phyloP scores from a whole-genome alignment of 2,888 invertebrate species.

The Ornithoptera priamus region DNA sequence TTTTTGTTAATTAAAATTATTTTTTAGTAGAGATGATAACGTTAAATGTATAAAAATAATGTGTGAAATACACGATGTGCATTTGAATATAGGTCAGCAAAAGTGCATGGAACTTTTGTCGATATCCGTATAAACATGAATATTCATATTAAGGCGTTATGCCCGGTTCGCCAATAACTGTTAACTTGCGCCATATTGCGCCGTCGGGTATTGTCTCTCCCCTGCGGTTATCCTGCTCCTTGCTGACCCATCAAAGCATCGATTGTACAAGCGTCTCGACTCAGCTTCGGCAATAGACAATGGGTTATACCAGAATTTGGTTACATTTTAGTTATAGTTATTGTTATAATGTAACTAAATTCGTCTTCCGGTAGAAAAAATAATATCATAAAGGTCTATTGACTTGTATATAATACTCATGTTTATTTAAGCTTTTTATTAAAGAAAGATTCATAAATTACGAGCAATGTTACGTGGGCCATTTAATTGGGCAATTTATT shows the following conservation, averaged over 20 bases:
- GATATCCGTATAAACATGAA: constrained; percentile 61
- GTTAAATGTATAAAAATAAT: too few species aligned
- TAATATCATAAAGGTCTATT: too few species aligned
- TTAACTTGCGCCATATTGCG: constrained; percentile 64
- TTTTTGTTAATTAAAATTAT: too few species aligned
- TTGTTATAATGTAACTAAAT: constrained; percentile 8
- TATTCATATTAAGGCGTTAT: constrained; percentile 64
- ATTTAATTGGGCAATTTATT: constrained; percentile 32
- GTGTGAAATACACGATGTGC: background rate
- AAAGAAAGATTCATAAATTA: background rate
- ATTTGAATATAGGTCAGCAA: constrained; percentile 39
- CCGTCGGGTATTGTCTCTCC: constrained; percentile 47
- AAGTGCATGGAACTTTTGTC: constrained; percentile 42
- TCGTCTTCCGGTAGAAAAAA: too few species aligned
- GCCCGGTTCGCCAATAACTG: constrained; percentile 64
- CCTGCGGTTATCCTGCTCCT: constrained; percentile 44
- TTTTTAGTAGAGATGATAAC: too few species aligned
- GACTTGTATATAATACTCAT: too few species aligned
- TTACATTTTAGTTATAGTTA: constrained; percentile 17
- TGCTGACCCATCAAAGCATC: constrained; percentile 37
- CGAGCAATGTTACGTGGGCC: constrained; percentile 23
- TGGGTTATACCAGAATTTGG: constrained; percentile 25
- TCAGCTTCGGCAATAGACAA: constrained; percentile 20
- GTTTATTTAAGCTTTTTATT: too few species aligned
- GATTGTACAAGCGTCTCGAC: constrained; percentile 27